Evolutionary conservation across 2,797 vertebrate species (phyloP), one percentile per base, ranked within the genome.

Genomic region (Leuciscus waleckii): DNA sequence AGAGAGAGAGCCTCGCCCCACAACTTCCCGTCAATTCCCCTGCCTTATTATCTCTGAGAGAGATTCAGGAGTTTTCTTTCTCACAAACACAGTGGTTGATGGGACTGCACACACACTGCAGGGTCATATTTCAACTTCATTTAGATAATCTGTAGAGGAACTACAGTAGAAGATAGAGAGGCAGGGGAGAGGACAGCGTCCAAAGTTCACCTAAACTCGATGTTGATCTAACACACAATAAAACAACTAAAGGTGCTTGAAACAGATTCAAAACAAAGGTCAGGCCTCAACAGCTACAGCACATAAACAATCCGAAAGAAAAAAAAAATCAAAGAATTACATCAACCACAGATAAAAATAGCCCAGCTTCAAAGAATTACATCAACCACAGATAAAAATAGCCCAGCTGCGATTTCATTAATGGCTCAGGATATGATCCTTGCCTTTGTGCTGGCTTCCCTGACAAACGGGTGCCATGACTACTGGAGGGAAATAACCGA

Each of bases 171-270:
- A 91, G 92, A 92, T 89, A 89, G 90, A 89, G 17, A 2, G 80
- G 90, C 89, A 87, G 37, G 82, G 79, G 88, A 90, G 11, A 26
- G 74, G 39, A 87, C 89, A 89, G 49, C 86, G 92, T 92, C 73
- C 91, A 94, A 94, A 94, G 93, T 94, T 94, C 88, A 76, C 79
- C 87, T 91, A 92, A 93, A 91, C 92, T 91, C 83, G 78, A 85
- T 29, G 51, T 81, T 87, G 87, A 85, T 58, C 71, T 29, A 74
- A 79, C 3, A 6, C n/a, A 46, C 23, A 0, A 83, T 49, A 89
- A 19, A 65, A 90, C 90, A 88, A 90, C 77, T 83, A 81, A 87
- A 54, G 23, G 83, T 79, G 51, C 49, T 83, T 73, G 82, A 89
- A 87, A 87, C 88, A 32, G 77, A 87, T 26, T 21, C 81, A 54